Base-by-base conservation (phyloP, 2,888 invertebrate genomes). In the Drosophila meridionalis region DNA sequence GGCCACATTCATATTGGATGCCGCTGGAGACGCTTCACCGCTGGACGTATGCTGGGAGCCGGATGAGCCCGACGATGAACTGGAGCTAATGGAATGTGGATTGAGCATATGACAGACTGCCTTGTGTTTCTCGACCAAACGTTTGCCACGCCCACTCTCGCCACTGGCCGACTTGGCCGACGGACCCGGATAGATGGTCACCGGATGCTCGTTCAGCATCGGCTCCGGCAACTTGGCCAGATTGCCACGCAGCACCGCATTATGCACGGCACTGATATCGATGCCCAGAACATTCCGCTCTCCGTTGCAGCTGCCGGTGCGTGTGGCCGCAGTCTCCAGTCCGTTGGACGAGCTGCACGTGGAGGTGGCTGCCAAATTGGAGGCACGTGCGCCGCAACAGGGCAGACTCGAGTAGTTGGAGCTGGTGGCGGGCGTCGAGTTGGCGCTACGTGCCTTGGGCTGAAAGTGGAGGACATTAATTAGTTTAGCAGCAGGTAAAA, bases 51-150 rank as follows among this genome's bases (percentile, higher is more conserved):
- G 80, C 75, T 82, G 80, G 0, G 83, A 83, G 7, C 76, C 83
- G 4, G 91, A 89, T 0, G 91, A 87, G 7, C 76, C 83, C 5
- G 91, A 89, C 0, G 91, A 87, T 28, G 89, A 80, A 8, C 4
- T 83, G 4, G 90, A 88, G 66, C 89, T 84, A 36, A 83, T 83
- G 50, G 88, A 87, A 55, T 89, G 83, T 8, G 92, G 92, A 80
- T 91, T 91, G 4, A 92, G 79, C 78, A 91, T 95, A 90, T 96
- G 95, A 91, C 96, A 95, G 87, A 96, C 96, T 94, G 96, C 96
- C 91, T 96, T 95, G 93, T 96, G 97, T 90, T 96, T 95, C 93
- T 97, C 97, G 91, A 96, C 94, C 89, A 91, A 73, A 4, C 92
- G 88, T 67, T 83, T 91, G 61, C 65, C 78, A 1, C 91, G 85